Evolutionary conservation across 2,888 invertebrate genomes (phyloP).

Genomic region (Acanthacorydalis orientalis): DNA sequence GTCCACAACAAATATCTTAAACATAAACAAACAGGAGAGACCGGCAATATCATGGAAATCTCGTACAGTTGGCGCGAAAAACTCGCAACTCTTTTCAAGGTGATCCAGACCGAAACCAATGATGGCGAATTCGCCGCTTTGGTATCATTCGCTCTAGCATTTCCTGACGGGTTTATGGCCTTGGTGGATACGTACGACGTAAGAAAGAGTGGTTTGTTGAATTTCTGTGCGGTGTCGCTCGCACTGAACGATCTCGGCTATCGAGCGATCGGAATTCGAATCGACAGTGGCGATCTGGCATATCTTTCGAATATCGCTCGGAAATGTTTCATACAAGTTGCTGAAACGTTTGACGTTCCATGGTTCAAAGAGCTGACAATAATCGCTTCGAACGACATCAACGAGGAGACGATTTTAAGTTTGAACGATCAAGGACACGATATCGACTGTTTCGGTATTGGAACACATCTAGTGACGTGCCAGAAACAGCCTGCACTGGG

Average conservation of each 20-base stretch:
- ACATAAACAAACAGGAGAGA: conserved; percentile 24
- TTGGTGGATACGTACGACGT: conserved; percentile 99
- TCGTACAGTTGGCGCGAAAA: conserved; percentile 54
- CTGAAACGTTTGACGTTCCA: conserved; percentile 54
- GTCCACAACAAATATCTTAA: conserved; percentile 36
- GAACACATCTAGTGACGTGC: conserved; percentile 93
- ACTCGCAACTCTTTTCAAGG: conserved; percentile 52
- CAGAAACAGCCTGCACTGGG: conserved; percentile 95
- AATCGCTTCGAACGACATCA: conserved; percentile 96
- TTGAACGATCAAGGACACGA: conserved; percentile 93
- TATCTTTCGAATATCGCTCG: conserved; percentile 82
- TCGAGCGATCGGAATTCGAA: conserved; percentile 74
- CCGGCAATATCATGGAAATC: conserved; percentile 46
- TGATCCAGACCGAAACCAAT: conserved; percentile 72
- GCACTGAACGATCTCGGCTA: conserved; percentile 85
- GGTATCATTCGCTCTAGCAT: conserved; percentile 84
- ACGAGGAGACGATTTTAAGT: conserved; percentile 95
- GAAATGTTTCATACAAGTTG: conserved; percentile 63
- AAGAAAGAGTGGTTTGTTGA: conserved; percentile 90
- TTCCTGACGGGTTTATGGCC: conserved; percentile 88
- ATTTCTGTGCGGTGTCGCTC: conserved; percentile 91
- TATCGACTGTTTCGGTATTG: conserved; percentile 90
- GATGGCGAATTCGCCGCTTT: conserved; percentile 93
- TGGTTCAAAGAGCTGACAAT: conserved; percentile 82
- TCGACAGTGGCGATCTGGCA: conserved; percentile 94